These are phyloP conservation scores for Drosophila sturtevanti DNA, from an alignment of 1,140 invertebrate genomes.

Conservation along the genomic window DNA sequence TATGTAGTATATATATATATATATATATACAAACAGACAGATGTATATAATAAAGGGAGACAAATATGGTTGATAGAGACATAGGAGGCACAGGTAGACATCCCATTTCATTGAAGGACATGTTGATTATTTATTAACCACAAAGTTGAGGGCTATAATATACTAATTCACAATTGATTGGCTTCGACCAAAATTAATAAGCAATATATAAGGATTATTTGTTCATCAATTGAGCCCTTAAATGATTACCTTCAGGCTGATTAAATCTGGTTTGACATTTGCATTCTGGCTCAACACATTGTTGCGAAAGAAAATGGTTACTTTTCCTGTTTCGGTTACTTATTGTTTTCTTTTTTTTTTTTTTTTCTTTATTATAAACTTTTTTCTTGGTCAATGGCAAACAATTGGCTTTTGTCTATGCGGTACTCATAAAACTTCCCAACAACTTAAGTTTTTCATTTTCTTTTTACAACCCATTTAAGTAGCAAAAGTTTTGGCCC, in stretches of 20 bases:
- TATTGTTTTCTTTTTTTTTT: too few relatives aligned
- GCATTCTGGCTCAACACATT: background rate
- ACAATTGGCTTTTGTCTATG: slow-evolving; percentile 30
- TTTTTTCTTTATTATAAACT: too few relatives aligned
- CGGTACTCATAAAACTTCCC: background rate
- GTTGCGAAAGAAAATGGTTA: background rate
- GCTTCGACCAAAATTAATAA: slow-evolving; percentile 20
- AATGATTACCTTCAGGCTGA: background rate
- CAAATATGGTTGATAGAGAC: background rate
- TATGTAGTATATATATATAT: background rate
- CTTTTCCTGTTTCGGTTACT: background rate
- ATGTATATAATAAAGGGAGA: background rate
- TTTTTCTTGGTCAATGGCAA: slow-evolving; percentile 11
- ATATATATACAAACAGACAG: background rate
- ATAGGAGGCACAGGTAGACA: background rate
- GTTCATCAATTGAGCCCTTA: background rate
- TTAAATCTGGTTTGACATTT: background rate
- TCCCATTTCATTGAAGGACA: background rate
- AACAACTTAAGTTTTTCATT: background rate
- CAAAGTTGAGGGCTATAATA: background rate
- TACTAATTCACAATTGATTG: slow-evolving; percentile 17
- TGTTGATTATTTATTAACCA: slow-evolving; percentile 5
- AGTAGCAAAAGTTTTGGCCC: slow-evolving; percentile 50
- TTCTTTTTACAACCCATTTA: slow-evolving; percentile 39
- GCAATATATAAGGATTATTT: background rate